Percentiles rank a stretch among this genome's conserved stretches.
phyloP scores from a whole-genome alignment of 2,797 vertebrate species.

The Potorous gilbertii region DNA sequence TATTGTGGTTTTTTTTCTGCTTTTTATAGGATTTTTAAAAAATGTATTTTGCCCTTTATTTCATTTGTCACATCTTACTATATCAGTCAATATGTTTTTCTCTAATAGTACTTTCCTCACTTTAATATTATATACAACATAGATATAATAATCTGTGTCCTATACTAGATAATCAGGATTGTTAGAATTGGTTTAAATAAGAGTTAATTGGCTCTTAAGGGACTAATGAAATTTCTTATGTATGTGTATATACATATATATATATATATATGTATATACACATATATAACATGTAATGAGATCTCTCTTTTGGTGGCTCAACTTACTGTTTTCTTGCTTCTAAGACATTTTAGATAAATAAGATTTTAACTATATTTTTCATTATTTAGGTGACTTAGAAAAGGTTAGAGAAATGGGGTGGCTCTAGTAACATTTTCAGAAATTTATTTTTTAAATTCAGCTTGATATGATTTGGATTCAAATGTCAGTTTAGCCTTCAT shows the following conservation, averaged over 20 bases:
- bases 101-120: neutral
- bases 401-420: neutral
- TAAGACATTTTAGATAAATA: neutral
- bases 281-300: no score
- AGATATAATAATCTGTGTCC: neutral
- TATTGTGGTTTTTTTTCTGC: neutral
- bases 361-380: neutral
- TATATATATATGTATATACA: no score
- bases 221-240: neutral
- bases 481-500: neutral
- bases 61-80: neutral
- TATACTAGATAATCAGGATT: neutral
- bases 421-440: neutral
- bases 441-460: neutral
- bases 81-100: neutral
- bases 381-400: neutral
- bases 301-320: neutral
- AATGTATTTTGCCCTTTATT: neutral
- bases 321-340: neutral
- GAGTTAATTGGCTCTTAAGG: neutral
- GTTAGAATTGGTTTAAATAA: neutral
- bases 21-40: neutral
- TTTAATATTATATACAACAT: neutral
- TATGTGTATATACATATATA: no score
- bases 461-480: neutral